Conservation (phyloP, 37 sponge, comb jelly and placozoan genomes). For the Hexactinellida sp. region DNA sequence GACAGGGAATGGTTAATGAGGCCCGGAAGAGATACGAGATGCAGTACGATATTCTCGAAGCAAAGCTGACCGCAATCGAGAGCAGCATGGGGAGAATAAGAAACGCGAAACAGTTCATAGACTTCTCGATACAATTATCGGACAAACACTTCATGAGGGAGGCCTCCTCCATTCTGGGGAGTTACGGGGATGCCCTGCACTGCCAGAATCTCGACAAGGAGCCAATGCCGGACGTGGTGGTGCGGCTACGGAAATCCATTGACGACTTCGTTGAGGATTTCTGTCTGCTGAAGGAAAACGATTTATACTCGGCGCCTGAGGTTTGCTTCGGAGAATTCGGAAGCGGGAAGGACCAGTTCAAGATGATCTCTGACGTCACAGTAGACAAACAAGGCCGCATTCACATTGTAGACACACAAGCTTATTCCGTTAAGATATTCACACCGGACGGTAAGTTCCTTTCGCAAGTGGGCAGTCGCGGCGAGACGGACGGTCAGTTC, state of each 20-base stretch:
- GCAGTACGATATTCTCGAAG: not conserved
- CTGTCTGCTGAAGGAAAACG: not conserved
- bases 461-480: not conserved
- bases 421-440: slow-evolving; percentile 12
- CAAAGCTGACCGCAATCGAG: not conserved
- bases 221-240: not conserved
- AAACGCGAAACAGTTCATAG: not conserved
- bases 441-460: not conserved
- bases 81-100: not conserved
- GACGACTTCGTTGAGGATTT: not conserved
- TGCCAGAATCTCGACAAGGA: not conserved
- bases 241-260: not conserved
- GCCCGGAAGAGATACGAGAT: not conserved
- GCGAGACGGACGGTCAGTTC: not conserved
- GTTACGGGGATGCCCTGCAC: not conserved
- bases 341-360: not conserved
- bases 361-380: not conserved
- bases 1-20: not conserved
- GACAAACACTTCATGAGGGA: not conserved
- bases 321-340: not conserved
- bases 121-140: not conserved
- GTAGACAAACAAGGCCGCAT: not conserved
- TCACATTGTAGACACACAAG: not conserved
- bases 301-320: not conserved
- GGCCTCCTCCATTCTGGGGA: not conserved